These are phyloP conservation scores for Falco biarmicus DNA, from an alignment of 2,797 vertebrate genomes.

Conservation along the genomic window DNA sequence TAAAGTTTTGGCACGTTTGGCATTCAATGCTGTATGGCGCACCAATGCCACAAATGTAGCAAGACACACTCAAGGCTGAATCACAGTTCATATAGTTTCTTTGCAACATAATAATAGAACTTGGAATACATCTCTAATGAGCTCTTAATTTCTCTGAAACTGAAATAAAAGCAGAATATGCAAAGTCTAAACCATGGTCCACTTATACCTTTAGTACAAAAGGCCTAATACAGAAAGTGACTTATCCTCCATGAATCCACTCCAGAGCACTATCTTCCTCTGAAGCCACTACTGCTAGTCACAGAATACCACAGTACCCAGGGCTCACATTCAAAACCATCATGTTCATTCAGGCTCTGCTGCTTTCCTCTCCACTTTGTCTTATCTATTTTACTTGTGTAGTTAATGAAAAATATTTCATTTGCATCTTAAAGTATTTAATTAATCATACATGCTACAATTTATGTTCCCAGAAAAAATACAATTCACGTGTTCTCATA, in stretches of 20 bases:
- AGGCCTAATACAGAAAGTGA: not conserved
- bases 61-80: not conserved
- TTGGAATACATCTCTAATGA: not conserved
- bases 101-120: not conserved
- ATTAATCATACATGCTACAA: constrained; percentile 2
- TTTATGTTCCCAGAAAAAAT: constrained; percentile 13
- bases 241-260: not conserved
- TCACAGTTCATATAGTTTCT: not conserved
- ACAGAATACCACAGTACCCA: not conserved
- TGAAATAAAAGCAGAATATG: not conserved
- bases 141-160: not conserved
- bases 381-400: not conserved
- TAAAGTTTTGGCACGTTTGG: not conserved
- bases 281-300: not conserved
- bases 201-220: not conserved
- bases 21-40: rapidly evolving
- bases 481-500: not conserved
- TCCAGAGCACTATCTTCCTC: not conserved
- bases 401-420: constrained; percentile 27
- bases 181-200: not conserved
- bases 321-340: not conserved
- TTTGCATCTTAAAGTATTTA: constrained; percentile 37
- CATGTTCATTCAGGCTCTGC: not conserved
- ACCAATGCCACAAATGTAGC: not conserved
- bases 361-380: not conserved